phyloP scores from a whole-genome alignment of 2,888 invertebrate genomes.

The Tiliacea citrago region DNA sequence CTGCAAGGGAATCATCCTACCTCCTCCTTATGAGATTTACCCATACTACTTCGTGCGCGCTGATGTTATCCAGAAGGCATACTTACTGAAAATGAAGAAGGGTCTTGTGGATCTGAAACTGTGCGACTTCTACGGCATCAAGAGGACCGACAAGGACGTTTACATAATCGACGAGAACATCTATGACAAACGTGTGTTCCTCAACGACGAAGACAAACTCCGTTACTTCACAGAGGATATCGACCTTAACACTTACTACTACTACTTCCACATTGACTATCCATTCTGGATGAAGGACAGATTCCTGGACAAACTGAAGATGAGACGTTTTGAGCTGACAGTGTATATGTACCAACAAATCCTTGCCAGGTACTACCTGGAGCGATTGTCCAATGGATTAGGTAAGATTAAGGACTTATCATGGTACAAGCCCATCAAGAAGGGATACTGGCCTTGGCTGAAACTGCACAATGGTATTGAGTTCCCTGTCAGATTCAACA shows the following conservation, averaged over 20 bases:
- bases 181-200: slow-evolving; percentile 89
- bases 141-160: slow-evolving; percentile 86
- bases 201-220: slow-evolving; percentile 90
- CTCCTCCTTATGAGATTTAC: slow-evolving; percentile 91
- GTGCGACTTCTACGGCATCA: slow-evolving; percentile 88
- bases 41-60: slow-evolving; percentile 93
- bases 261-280: slow-evolving; percentile 91
- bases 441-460: slow-evolving; percentile 91
- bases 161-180: slow-evolving; percentile 93
- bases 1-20: slow-evolving; percentile 87
- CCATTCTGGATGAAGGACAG: slow-evolving; percentile 92
- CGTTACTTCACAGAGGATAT: slow-evolving; percentile 93
- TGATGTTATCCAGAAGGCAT: slow-evolving; percentile 91
- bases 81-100: slow-evolving; percentile 88
- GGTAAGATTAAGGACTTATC: slow-evolving; percentile 85
- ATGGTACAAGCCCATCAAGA: slow-evolving; percentile 83
- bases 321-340: slow-evolving; percentile 89
- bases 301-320: slow-evolving; percentile 79
- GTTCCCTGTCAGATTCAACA: slow-evolving; percentile 88
- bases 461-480: slow-evolving; percentile 89
- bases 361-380: slow-evolving; percentile 91
- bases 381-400: slow-evolving; percentile 88
- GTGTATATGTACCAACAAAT: slow-evolving; percentile 92
- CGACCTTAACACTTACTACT: slow-evolving; percentile 92
- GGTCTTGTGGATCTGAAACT: slow-evolving; percentile 87